phyloP scores from a whole-genome alignment of 2,888 invertebrate genomes.

The Tineola bisselliella region DNA sequence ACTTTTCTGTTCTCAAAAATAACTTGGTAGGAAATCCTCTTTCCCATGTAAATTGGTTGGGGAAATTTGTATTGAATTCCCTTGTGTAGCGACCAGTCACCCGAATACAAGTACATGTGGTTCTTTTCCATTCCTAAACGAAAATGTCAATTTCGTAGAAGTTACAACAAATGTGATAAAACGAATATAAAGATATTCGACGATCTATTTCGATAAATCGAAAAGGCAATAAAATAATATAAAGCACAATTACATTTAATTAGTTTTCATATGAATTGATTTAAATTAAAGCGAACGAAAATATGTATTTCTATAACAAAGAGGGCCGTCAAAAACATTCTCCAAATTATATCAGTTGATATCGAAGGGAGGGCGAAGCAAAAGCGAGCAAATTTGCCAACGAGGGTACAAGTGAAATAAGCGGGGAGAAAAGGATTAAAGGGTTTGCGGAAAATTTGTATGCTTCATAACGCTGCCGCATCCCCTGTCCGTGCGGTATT shows the following conservation, averaged over 20 bases:
- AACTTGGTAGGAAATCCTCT: conserved; percentile 27
- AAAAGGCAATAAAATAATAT: no score
- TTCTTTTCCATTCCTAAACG: conserved; percentile 8
- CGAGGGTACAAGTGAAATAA: conserved; percentile 65
- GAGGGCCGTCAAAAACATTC: conserved; percentile 21
- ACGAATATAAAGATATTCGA: no score
- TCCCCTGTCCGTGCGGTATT: conserved; percentile 56
- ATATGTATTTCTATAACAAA: neutral
- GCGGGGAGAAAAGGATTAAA: conserved; percentile 54
- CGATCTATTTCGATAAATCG: no score
- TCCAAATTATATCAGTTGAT: conserved; percentile 48
- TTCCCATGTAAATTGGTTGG: conserved; percentile 32
- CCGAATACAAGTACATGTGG: conserved; percentile 5
- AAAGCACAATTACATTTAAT: no score
- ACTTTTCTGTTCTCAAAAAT: conserved; percentile 29
- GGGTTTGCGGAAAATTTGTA: conserved; percentile 64
- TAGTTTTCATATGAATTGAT: conserved; percentile 5
- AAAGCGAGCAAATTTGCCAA: conserved; percentile 33
- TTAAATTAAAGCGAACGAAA: conserved; percentile 1
- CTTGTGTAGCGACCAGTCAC: conserved; percentile 22
- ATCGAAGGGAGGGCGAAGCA: conserved; percentile 25
- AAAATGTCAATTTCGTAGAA: conserved; percentile 1
- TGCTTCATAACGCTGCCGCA: conserved; percentile 45
- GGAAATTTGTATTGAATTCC: conserved; percentile 36
- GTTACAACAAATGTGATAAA: neutral